phyloP scores from a whole-genome alignment of 1,140 invertebrate species.

The Lasioglossum baleicum region DNA sequence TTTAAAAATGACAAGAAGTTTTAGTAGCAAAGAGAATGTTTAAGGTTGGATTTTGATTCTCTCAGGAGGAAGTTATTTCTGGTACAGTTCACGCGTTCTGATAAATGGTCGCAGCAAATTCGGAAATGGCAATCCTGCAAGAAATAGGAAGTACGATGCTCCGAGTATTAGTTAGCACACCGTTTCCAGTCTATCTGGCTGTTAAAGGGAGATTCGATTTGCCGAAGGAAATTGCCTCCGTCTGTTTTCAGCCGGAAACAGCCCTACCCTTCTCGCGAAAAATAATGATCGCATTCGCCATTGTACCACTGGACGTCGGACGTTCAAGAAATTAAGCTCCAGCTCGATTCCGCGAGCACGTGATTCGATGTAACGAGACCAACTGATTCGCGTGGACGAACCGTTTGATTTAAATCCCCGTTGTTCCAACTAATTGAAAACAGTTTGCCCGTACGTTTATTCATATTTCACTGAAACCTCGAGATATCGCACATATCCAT shows the following conservation, averaged over 20 bases:
- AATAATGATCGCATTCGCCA: slow-evolving; percentile 21
- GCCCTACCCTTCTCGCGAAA: slow-evolving; percentile 6
- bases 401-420: slow-evolving; percentile 15
- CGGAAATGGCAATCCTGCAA: neutral
- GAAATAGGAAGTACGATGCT: neutral
- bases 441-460: no score
- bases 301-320: neutral
- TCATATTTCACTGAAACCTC: no score
- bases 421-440: neutral
- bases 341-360: neutral
- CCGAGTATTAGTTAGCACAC: neutral
- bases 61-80: no score
- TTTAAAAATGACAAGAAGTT: no score
- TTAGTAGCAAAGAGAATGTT: no score
- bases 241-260: slow-evolving; percentile 11
- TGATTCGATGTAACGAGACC: neutral
- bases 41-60: no score
- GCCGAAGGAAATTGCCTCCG: slow-evolving; percentile 14
- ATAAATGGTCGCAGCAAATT: neutral
- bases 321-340: slow-evolving; percentile 12
- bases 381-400: neutral
- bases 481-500: no score
- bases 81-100: neutral
- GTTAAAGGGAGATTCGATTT: slow-evolving; percentile 19
- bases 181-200: neutral